Evolutionary conservation across 2,888 invertebrate genomes (phyloP), one percentile per base, ranked within the genome.

Genomic region (Oxystoma pomonae): DNA sequence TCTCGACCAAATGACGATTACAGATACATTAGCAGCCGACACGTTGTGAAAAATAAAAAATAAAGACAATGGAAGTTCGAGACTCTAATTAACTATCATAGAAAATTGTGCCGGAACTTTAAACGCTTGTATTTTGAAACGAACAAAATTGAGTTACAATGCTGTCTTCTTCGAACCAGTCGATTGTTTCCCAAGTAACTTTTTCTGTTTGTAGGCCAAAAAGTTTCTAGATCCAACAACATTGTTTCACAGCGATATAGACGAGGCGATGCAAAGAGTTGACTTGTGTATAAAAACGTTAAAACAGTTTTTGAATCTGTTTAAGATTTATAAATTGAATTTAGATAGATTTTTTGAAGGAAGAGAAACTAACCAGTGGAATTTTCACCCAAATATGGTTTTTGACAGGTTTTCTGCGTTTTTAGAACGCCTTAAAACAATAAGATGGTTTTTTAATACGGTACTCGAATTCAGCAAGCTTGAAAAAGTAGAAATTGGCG

Each of bases 401-500:
- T 94, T 94, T 77, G 86, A 87, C 72, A 85, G 94, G 68, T 86
- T 90, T 74, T 88, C 92, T 73, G 86, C 86, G 22, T 95, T 95
- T 76, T 76, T 92, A 9, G 87, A 88, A 21, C 84, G 94, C 67
- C 77, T 95, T 16, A 84, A 87, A 58, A 91, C 91, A 0, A 91
- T 95, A 71, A 86, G 88, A 82, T 90, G 90, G 87, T 90, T 97
- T 75, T 96, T 97, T 80, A 89, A 94, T 80, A 96, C 96, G 0
- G 94, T 95, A 9, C 81, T 93, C 68, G 97, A 98, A 81, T 97
- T 96, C 78, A 89, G 92, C 77, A 97, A 97, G 79, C 81, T 98
- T 70, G 97, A 97, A 81, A 95, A 96, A 81, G 90, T 97, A 57
- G 97, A 97, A 83, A 90, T 97, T 70, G 96, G 97, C 51, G 97